phyloP scores from a whole-genome alignment of 2,797 vertebrate species.

The Dromococcyx pavoninus region DNA sequence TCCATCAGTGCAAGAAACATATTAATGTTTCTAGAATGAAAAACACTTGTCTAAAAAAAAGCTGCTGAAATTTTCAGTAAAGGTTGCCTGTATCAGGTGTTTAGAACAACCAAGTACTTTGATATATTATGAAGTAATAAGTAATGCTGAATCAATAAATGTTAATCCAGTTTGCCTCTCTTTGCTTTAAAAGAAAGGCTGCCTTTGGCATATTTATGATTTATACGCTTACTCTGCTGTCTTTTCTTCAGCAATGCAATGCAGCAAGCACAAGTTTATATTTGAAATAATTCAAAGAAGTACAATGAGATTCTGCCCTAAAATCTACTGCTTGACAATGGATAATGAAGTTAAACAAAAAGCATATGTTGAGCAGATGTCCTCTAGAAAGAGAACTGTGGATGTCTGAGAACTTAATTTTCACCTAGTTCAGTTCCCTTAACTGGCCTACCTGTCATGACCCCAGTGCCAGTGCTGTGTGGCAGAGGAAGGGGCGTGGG shows the following conservation, averaged over 20 bases:
- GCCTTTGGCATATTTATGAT: neutral
- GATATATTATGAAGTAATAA: neutral
- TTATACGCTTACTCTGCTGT: rapidly evolving
- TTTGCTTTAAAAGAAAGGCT: neutral
- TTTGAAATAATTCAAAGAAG: neutral
- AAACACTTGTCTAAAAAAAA: neutral
- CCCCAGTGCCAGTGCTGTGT: neutral
- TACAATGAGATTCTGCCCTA: neutral
- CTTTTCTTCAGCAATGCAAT: neutral
- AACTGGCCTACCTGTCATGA: neutral
- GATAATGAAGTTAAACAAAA: neutral
- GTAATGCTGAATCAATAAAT: neutral
- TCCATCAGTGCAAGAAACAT: rapidly evolving
- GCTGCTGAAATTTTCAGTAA: neutral
- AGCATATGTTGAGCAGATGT: neutral
- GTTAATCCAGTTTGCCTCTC: neutral
- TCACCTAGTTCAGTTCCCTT: neutral
- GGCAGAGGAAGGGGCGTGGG: neutral
- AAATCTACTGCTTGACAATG: neutral
- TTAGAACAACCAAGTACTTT: neutral
- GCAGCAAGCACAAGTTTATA: neutral
- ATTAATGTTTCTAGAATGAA: neutral
- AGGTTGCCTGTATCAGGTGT: neutral
- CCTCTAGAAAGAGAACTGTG: too few relatives aligned
- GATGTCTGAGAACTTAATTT: neutral